These are phyloP conservation scores for Ctenochaetus hawaiiensis DNA, from an alignment of 2,797 vertebrate genomes.

Conservation along the genomic window DNA sequence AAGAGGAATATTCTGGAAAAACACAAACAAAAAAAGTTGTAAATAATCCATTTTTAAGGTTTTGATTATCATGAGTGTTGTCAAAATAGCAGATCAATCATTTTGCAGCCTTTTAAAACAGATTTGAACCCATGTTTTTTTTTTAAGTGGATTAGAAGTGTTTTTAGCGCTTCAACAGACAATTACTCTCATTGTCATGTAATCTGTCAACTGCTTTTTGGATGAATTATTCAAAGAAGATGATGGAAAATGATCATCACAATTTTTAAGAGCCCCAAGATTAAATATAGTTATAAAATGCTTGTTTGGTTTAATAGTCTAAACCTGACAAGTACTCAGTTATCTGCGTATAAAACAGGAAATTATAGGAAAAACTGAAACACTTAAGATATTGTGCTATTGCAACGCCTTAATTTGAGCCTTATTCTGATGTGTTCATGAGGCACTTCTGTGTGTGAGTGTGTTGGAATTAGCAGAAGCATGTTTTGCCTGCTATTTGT, in stretches of 20 bases:
- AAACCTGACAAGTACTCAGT: background rate
- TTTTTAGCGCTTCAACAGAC: background rate
- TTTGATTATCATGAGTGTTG: no score
- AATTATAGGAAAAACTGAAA: no score
- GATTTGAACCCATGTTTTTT: background rate
- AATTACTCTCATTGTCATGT: background rate
- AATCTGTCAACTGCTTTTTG: background rate
- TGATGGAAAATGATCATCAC: background rate
- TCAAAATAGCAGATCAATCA: no score
- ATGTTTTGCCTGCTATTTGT: conserved; percentile 53
- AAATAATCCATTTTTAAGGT: no score
- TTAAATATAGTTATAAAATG: no score
- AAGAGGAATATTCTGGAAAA: no score
- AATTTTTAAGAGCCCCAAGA: background rate
- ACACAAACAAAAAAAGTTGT: no score
- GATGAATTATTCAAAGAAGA: no score
- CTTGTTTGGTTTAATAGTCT: background rate
- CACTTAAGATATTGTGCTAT: no score
- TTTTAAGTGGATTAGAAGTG: background rate
- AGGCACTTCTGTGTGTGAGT: conserved; percentile 18
- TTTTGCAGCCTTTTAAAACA: no score
- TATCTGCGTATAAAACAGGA: background rate
- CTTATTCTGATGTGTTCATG: background rate
- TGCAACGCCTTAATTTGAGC: no score
- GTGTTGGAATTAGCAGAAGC: conserved; percentile 58